These are phyloP conservation scores for Xyrauchen texanus DNA, from an alignment of 2,113 vertebrate species.

Conservation along the genomic window DNA sequence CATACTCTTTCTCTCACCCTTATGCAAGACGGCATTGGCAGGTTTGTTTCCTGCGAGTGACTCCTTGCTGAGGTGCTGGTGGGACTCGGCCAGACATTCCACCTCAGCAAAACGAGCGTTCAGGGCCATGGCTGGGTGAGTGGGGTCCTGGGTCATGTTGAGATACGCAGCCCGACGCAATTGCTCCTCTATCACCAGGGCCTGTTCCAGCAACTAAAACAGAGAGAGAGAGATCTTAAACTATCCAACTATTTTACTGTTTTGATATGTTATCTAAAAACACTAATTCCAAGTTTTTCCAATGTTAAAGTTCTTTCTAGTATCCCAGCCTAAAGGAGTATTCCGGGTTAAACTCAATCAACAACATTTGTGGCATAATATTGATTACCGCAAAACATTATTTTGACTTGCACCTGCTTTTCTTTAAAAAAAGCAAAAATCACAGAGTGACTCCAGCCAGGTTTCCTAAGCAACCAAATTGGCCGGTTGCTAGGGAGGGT, in stretches of 20 bases:
- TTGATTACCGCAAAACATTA: too few species aligned
- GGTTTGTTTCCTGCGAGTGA: constrained; percentile 95
- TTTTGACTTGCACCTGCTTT: too few species aligned
- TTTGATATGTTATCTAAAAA: too few species aligned
- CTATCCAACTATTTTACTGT: neutral
- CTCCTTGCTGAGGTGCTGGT: constrained; percentile 98
- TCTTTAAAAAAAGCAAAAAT: too few species aligned
- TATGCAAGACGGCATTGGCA: constrained; percentile 93
- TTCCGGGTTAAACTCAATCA: too few species aligned
- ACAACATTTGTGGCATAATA: too few species aligned
- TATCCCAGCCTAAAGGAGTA: too few species aligned
- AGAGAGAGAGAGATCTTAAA: constrained; percentile 24
- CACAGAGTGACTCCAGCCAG: too few species aligned
- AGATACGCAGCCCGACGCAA: constrained; percentile 92
- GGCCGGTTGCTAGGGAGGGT: too few species aligned
- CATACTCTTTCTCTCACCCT: constrained; percentile 76
- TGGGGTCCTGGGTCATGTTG: constrained; percentile 95
- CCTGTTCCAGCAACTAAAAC: constrained; percentile 87
- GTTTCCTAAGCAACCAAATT: too few species aligned
- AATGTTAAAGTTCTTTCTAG: too few species aligned
- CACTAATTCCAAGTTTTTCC: too few species aligned
- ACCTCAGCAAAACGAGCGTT: constrained; percentile 93
- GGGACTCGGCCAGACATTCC: constrained; percentile 94
- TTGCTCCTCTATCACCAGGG: constrained; percentile 95
- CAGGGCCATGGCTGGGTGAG: constrained; percentile 94